A percentile compares a stretch with the other conserved stretches of the same genome.
Conservation (phyloP, 2,888 invertebrate genomes). For the Scrobipalpa costella region DNA sequence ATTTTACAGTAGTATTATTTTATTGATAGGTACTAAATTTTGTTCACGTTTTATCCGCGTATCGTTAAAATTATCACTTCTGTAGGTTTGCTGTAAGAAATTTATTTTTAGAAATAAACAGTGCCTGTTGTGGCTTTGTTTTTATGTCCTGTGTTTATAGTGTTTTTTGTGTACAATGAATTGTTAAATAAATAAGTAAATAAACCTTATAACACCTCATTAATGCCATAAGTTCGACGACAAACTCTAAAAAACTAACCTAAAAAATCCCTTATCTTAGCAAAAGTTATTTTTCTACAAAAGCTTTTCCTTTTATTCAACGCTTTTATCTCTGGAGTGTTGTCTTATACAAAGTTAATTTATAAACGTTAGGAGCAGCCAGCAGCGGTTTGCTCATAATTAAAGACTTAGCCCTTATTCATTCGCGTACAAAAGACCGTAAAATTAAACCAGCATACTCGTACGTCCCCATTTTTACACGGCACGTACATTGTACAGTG, state of each 20-base stretch:
- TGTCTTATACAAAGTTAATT: constrained; percentile 56
- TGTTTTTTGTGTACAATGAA: too few species aligned
- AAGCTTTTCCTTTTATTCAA: constrained; percentile 29
- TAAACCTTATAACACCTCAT: too few species aligned
- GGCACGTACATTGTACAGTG: constrained; percentile 39
- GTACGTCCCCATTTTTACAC: constrained; percentile 60
- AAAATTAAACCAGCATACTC: constrained; percentile 72
- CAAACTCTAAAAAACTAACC: background rate
- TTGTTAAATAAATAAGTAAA: too few species aligned
- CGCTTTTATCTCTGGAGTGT: constrained; percentile 45
- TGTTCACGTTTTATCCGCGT: too few species aligned
- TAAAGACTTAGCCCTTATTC: constrained; percentile 68
- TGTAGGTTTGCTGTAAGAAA: too few species aligned
- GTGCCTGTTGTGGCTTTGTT: too few species aligned
- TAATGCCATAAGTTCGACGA: too few species aligned
- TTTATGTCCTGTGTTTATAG: too few species aligned
- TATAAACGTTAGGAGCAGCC: constrained; percentile 49
- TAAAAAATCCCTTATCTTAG: background rate
- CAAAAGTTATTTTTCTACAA: background rate
- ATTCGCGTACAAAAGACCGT: constrained; percentile 66
- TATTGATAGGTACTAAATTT: too few species aligned
- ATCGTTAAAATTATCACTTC: too few species aligned
- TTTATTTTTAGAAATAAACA: too few species aligned
- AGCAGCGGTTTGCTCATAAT: constrained; percentile 62
- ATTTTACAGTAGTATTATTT: too few species aligned